phyloP scores from a whole-genome alignment of 2,797 vertebrate species.

The Naso thynnoides region DNA sequence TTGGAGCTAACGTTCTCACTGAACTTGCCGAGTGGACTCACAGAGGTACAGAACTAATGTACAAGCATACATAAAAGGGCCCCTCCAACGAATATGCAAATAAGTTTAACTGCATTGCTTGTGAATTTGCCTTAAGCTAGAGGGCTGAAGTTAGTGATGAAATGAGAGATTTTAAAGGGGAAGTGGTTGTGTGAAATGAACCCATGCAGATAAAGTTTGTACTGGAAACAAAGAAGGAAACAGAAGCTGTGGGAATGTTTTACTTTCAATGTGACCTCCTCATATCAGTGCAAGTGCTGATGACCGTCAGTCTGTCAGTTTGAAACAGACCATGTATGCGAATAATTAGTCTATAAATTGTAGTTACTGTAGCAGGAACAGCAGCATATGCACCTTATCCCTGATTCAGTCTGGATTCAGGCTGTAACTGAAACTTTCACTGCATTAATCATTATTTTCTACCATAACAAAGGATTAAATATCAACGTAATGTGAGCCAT shows the following conservation, averaged over 20 bases:
- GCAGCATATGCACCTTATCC: background rate
- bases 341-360: constrained; percentile 12
- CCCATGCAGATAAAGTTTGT: background rate
- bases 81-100: constrained; percentile 54
- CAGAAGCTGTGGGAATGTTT: constrained; percentile 26
- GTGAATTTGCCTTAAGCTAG: constrained; percentile 15
- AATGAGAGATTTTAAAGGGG: constrained; percentile 33
- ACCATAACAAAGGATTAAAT: no score
- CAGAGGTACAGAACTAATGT: constrained; percentile 33
- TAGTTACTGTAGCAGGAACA: background rate
- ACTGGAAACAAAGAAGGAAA: constrained; percentile 38
- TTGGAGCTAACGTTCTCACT: constrained; percentile 26
- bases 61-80: constrained; percentile 46
- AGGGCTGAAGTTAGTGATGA: constrained; percentile 43
- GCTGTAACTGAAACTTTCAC: background rate
- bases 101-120: constrained; percentile 1
- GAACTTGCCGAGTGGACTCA: constrained; percentile 38
- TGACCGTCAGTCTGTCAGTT: constrained; percentile 16
- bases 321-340: constrained; percentile 14
- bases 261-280: constrained; percentile 31
- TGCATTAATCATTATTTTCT: no score
- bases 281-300: constrained; percentile 19
- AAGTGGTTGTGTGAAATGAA: constrained; percentile 5
- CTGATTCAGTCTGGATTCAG: background rate
- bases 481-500: no score